phyloP scores from a whole-genome alignment of 1,140 invertebrate species.

The Mactra quadrangularis region DNA sequence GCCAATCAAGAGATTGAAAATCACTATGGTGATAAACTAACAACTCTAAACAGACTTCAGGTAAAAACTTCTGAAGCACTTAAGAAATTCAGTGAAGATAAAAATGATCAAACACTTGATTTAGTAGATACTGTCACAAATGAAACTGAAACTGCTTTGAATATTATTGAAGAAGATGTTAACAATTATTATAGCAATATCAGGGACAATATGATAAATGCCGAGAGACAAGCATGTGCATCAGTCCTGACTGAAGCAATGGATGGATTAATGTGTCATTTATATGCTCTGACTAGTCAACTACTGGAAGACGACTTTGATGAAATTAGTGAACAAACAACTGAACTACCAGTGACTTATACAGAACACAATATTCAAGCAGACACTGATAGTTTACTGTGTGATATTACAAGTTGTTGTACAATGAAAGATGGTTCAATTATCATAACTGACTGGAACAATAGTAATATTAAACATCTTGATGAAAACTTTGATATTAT shows the following conservation, averaged over 20 bases:
- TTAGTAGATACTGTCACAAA: neutral
- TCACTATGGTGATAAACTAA: neutral
- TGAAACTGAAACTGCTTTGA: neutral
- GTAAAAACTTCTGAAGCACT: neutral
- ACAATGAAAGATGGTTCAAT: constrained; percentile 15
- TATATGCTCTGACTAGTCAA: neutral
- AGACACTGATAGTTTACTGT: neutral
- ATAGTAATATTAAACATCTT: constrained; percentile 15
- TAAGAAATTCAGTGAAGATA: neutral
- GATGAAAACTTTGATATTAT: neutral
- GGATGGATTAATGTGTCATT: constrained; percentile 6
- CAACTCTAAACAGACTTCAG: neutral
- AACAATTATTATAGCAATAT: neutral
- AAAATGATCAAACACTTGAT: neutral
- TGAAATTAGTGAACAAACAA: too few relatives aligned
- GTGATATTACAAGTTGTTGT: constrained; percentile 35
- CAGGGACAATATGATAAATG: neutral
- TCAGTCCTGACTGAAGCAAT: neutral
- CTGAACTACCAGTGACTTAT: too few relatives aligned
- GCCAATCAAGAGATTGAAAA: neutral
- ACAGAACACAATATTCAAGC: neutral
- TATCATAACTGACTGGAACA: constrained; percentile 20
- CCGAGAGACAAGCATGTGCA: neutral
- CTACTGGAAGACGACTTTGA: too few relatives aligned
- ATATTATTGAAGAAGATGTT: neutral